These are phyloP conservation scores for Sebastes trivittatus DNA, from an alignment of 2,797 vertebrate species.

Conservation along the genomic window DNA sequence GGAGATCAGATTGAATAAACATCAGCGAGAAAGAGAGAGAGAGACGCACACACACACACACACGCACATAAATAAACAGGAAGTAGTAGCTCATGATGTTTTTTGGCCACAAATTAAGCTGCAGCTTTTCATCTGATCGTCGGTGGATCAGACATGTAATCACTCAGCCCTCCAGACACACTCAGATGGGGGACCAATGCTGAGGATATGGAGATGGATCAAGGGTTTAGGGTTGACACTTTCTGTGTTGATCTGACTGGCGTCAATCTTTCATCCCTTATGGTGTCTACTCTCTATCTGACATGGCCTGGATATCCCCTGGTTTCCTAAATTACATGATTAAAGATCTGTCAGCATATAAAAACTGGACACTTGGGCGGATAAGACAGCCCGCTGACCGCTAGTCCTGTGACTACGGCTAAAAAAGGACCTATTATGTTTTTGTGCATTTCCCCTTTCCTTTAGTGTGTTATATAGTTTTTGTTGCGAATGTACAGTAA, in stretches of 20 bases:
- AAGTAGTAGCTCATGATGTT: constrained; percentile 32
- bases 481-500: too few relatives aligned
- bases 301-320: constrained; percentile 34
- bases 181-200: neutral
- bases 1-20: constrained; percentile 65
- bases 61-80: constrained; percentile 13
- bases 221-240: constrained; percentile 53
- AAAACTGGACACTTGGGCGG: constrained; percentile 19
- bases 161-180: constrained; percentile 43
- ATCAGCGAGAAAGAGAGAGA: constrained; percentile 31
- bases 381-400: constrained; percentile 19
- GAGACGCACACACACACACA: neutral
- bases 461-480: too few relatives aligned
- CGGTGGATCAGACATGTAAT: constrained; percentile 52
- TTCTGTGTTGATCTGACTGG: constrained; percentile 43
- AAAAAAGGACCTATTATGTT: neutral
- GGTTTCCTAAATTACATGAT: constrained; percentile 43
- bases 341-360: constrained; percentile 52
- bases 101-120: constrained; percentile 56
- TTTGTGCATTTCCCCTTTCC: too few relatives aligned
- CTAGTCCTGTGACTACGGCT: neutral
- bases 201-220: constrained; percentile 43
- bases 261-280: constrained; percentile 52
- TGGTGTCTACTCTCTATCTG: constrained; percentile 34
- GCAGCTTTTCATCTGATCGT: constrained; percentile 41